Base-by-base conservation (phyloP, 1,140 invertebrate genomes). In the Drosophila prosaltans region DNA sequence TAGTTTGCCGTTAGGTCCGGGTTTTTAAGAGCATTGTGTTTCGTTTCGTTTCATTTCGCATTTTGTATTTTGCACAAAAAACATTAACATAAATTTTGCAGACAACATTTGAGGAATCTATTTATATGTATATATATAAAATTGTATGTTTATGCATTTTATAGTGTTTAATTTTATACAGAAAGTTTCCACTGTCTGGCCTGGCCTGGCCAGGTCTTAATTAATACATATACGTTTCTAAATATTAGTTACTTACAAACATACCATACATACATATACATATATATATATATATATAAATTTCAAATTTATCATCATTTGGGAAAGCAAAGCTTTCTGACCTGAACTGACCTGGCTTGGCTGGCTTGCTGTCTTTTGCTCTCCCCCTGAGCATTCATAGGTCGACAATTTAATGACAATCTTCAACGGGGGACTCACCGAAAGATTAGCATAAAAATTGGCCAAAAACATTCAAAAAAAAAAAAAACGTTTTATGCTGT, bases 401-500 rank as follows among this genome's bases (percentile, higher is more conserved):
- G 2, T 16, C 7, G n/a, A 24, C 45, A 51, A 51, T 51, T 51
- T 51, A 51, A 51, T 51, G 45, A 84, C 80, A 71, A 77, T 76
- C 61, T 81, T 32, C 71, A 55, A 6, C 65, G 81, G 81, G 81
- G 81, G 81, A 84, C 73, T 80, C 70, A 78, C 81, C 77, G 39
- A 21, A 4, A 43, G 67, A 82, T 86, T 86, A 88, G 39, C 79
- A 88, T 86, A 82, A 45, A 69, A 74, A 77, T 77, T 77, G 66
- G 60, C 59, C 51, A 57, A 57, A 36, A 36, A 36, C 32, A 36
- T 36, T 36, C 32, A 36, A 36, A 16, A 16, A 16, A 16, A 16
- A 16, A 16, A 16, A 16, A 16, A 36, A 6, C 32, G 32, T 36
- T 36, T 36, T 5, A 4, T 36, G 32, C 6, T 36, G 3, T 36